Base-by-base conservation (phyloP, 2,113 vertebrate genomes). In the Chlorodrepanis virens region DNA sequence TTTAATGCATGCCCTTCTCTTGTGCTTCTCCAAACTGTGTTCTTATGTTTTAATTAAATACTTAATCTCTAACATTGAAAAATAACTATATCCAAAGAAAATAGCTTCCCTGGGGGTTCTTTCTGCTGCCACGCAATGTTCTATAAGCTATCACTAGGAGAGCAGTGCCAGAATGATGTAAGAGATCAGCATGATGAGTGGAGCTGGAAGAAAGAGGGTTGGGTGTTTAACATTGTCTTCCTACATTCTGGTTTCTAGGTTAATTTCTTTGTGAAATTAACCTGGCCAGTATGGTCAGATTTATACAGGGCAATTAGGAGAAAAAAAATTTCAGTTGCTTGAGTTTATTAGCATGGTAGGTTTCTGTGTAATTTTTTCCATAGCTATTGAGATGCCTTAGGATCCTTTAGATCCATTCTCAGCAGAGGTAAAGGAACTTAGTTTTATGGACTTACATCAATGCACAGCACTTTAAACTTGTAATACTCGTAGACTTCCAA, bases 21-120 rank as follows among this genome's bases (percentile, higher is more conserved):
- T 47, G 10, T 74, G 56, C 31, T 80, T 77, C 56, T 75, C 24
- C 61, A 59, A 78, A 57, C n/a, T 52, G 13, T 78, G 28, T 60
- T 95, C 17, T 76, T 76, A 77, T 84, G 22, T 53, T 95, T 84
- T 78, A 91, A 81, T 93, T 77, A 82, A 83, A 71, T 64, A 50
- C 5, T 88, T 92, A 29, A 83, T 92, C 63, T 77, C 52, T 85
- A 90, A 72, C 25, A 64, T 14, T 71, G 85, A 86, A 90, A 91
- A 87, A 82, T 76, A 80, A 79, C 23, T 24, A 10, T 79, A 87
- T 84, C 2, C 54, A 76, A 89, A 90, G 72, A 69, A 86, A 94
- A 79, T 50, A 75, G 14, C 11, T 91, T 84, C 49, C 50, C 53
- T 47, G 12, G 24, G 63, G 23, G 12, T 85, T 85, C 33, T 83